Conservation (phyloP, 2,888 invertebrate species). For the Epinotia brunnichana region DNA sequence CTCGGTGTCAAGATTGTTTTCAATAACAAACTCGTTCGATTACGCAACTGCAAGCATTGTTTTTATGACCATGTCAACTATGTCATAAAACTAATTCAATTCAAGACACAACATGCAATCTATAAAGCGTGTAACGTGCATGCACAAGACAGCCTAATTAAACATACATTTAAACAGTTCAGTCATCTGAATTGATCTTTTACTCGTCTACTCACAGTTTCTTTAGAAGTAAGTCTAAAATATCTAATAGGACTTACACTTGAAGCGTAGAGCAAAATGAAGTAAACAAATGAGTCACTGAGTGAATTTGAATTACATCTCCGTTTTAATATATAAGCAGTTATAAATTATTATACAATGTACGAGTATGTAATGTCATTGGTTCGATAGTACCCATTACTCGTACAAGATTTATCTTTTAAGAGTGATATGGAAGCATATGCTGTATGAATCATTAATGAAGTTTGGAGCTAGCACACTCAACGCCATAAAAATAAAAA, state of each 20-base stretch:
- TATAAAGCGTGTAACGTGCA: slow-evolving; percentile 30
- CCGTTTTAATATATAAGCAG: background rate
- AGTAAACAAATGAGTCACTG: slow-evolving; percentile 9
- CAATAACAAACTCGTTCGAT: slow-evolving; percentile 8
- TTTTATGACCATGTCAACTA: slow-evolving; percentile 19
- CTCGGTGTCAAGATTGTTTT: slow-evolving; percentile 9
- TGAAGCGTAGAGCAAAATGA: background rate
- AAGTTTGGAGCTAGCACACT: background rate
- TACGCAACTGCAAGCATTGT: slow-evolving; percentile 16
- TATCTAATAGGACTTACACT: slow-evolving; percentile 6
- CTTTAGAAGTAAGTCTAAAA: slow-evolving; percentile 7
- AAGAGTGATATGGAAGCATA: background rate
- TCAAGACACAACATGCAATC: slow-evolving; percentile 40
- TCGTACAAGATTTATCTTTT: background rate
- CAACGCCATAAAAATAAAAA: background rate
- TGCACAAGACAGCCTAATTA: slow-evolving; percentile 37
- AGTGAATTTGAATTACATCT: slow-evolving; percentile 4
- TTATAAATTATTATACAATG: background rate
- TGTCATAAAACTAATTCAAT: slow-evolving; percentile 28
- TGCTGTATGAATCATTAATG: background rate
- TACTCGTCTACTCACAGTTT: slow-evolving; percentile 19
- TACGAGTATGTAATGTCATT: background rate
- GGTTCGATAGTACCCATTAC: background rate
- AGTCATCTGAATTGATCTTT: slow-evolving; percentile 26
- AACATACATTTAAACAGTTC: slow-evolving; percentile 25